A percentile compares a stretch with the other conserved stretches of the same genome.
phyloP scores from a whole-genome alignment of 1,140 invertebrate genomes.

The Theocolax elegans region DNA sequence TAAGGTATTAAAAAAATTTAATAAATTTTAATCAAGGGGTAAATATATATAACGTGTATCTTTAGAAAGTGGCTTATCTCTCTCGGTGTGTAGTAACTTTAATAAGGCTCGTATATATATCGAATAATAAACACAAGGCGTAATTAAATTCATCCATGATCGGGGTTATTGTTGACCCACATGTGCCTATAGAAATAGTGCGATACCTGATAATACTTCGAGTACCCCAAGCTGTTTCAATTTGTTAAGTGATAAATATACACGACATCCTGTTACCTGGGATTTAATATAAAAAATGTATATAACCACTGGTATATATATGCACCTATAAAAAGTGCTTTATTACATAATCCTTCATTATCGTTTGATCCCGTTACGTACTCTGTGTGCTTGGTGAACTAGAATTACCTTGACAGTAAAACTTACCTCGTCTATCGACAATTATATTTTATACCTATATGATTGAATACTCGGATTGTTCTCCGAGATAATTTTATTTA shows the following conservation, averaged over 20 bases:
- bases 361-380: neutral
- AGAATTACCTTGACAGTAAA: too few species aligned
- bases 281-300: conserved; percentile 11
- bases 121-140: conserved; percentile 8
- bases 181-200: conserved; percentile 4
- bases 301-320: too few species aligned
- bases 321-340: too few species aligned
- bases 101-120: conserved; percentile 15
- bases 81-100: neutral
- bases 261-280: neutral
- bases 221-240: neutral
- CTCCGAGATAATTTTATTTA: too few species aligned
- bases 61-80: neutral
- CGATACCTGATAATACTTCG: conserved; percentile 1
- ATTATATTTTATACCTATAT: too few species aligned
- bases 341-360: neutral
- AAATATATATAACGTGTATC: too few species aligned
- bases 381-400: too few species aligned
- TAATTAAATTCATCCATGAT: conserved; percentile 19
- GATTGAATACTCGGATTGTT: too few species aligned
- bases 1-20: too few species aligned
- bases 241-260: conserved; percentile 9
- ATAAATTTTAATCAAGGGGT: too few species aligned
- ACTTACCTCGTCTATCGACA: too few species aligned
- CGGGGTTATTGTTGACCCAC: neutral